phyloP scores from a whole-genome alignment of 2,797 vertebrate species.

The Zenarchopterus dispar region DNA sequence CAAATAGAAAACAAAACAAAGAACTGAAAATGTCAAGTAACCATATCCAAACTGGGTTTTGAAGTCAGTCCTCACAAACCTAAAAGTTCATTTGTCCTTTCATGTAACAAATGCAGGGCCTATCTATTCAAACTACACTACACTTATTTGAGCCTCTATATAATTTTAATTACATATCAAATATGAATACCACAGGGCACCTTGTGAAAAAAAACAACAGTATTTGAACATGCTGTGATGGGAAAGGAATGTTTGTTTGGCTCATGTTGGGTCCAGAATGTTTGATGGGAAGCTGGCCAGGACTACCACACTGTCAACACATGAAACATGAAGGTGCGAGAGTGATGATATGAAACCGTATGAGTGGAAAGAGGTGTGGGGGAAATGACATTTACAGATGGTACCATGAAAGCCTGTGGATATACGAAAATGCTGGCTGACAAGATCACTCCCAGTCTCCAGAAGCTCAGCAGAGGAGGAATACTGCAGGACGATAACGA shows the following conservation, averaged over 20 bases:
- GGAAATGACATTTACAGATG: not conserved
- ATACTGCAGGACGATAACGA: not conserved
- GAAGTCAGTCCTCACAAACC: too few relatives aligned
- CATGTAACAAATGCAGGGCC: too few relatives aligned
- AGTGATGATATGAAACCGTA: not conserved
- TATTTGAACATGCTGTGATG: not conserved
- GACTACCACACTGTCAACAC: not conserved
- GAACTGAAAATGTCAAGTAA: too few relatives aligned
- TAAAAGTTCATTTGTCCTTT: too few relatives aligned
- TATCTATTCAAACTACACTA: too few relatives aligned
- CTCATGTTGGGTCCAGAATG: not conserved
- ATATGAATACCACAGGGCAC: too few relatives aligned
- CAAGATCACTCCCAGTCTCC: not conserved
- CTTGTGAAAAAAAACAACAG: not conserved
- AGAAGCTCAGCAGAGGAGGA: constrained; percentile 1
- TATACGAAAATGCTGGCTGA: not conserved
- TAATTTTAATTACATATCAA: too few relatives aligned
- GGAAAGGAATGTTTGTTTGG: not conserved
- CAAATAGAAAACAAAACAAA: too few relatives aligned
- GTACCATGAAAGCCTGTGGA: not conserved
- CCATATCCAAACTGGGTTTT: too few relatives aligned
- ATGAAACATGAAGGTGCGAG: not conserved
- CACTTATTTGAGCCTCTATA: too few relatives aligned
- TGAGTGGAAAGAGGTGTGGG: not conserved
- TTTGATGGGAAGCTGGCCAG: not conserved